Evolutionary conservation across 2,797 vertebrate species (phyloP).

Genomic region (Coregonus suidteri): DNA sequence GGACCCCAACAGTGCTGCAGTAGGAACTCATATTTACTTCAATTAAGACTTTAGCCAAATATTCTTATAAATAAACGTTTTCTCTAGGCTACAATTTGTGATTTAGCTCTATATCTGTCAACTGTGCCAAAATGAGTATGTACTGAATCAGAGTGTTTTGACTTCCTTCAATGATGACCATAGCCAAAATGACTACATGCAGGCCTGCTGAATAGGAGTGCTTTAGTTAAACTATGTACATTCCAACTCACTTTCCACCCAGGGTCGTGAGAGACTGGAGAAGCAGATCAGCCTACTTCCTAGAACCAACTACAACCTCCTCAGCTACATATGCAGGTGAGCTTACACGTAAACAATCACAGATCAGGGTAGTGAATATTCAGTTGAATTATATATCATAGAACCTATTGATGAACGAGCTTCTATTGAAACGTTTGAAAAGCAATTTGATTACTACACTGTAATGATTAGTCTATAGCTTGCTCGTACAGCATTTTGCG

Average conservation of each 20-base stretch:
- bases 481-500: not conserved
- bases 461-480: not conserved
- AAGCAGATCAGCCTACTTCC: constrained; percentile 88
- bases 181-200: too few relatives aligned
- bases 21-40: constrained; percentile 44
- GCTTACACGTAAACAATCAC: constrained; percentile 27
- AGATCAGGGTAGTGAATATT: not conserved
- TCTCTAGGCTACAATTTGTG: not conserved
- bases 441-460: not conserved
- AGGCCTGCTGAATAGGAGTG: not conserved
- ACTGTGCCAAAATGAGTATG: not conserved
- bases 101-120: not conserved
- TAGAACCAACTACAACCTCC: constrained; percentile 89
- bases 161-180: not conserved
- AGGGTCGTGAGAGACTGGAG: constrained; percentile 84
- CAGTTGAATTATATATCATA: not conserved
- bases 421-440: not conserved
- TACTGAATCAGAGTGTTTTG: not conserved
- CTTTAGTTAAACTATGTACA: not conserved
- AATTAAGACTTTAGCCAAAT: not conserved
- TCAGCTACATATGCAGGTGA: constrained; percentile 93
- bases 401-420: not conserved
- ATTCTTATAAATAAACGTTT: not conserved
- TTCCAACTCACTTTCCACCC: not conserved
- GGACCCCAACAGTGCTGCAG: constrained; percentile 74